phyloP scores from a whole-genome alignment of 2,113 vertebrate genomes.

The Phasianus colchicus region DNA sequence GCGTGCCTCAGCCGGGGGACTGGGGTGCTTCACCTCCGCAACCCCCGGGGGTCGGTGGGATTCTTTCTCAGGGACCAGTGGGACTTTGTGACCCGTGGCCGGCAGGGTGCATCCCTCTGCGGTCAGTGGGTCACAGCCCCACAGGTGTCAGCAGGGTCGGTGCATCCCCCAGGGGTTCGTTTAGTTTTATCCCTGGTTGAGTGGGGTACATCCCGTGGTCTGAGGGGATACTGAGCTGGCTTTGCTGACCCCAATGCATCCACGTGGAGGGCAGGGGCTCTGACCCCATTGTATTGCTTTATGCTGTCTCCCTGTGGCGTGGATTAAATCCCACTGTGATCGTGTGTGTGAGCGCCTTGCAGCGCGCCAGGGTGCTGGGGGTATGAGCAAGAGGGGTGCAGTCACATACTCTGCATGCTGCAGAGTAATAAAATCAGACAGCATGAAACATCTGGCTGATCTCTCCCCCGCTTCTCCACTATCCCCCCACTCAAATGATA shows the following conservation, averaged over 20 bases:
- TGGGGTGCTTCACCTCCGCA: background rate
- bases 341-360: background rate
- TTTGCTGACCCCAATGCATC: background rate
- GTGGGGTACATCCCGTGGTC: background rate
- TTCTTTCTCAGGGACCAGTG: background rate
- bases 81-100: background rate
- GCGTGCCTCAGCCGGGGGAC: background rate
- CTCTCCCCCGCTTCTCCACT: background rate
- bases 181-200: background rate
- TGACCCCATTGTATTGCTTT: background rate
- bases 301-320: background rate
- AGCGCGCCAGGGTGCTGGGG: background rate
- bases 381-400: background rate
- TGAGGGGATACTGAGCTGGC: no score
- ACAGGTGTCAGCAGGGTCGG: background rate
- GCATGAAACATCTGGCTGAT: conserved; percentile 56
- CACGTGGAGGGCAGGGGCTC: background rate
- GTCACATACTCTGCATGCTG: background rate
- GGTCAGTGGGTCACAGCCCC: background rate
- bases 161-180: accelerated
- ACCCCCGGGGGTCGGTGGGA: background rate
- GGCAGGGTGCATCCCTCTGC: no score
- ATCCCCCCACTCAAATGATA: background rate
- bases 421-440: conserved; percentile 64
- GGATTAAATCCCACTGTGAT: background rate